Conservation (phyloP, 1,140 invertebrate genomes). For the Zaprionus davidi region DNA sequence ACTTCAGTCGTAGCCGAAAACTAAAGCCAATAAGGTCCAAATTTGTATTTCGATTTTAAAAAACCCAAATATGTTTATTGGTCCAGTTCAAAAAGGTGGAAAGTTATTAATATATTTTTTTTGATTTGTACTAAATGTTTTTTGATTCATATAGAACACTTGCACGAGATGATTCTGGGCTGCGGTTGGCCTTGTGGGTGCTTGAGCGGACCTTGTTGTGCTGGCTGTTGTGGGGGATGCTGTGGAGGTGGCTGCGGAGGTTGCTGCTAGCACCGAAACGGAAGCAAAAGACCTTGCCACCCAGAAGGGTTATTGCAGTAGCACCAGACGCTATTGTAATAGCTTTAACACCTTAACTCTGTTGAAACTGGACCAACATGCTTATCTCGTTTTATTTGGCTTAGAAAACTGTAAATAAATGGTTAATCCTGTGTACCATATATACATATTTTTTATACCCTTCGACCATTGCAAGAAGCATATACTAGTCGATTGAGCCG, state of each 20-base stretch:
- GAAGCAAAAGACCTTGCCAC: background rate
- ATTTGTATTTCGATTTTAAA: background rate
- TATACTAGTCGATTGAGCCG: too few relatives aligned
- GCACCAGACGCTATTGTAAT: background rate
- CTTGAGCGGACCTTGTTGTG: slow-evolving; percentile 28
- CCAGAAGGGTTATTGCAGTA: too few relatives aligned
- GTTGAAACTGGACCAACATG: background rate
- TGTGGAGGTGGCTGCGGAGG: slow-evolving; percentile 13
- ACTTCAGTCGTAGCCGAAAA: too few relatives aligned
- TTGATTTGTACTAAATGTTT: background rate
- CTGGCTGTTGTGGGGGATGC: slow-evolving; percentile 20
- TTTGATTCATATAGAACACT: background rate
- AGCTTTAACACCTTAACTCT: too few relatives aligned
- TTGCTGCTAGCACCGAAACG: background rate
- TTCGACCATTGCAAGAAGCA: too few relatives aligned
- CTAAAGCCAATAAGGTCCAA: background rate
- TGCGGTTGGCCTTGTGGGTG: slow-evolving; percentile 42
- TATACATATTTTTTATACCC: too few relatives aligned
- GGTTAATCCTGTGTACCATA: background rate
- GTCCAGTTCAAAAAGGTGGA: slow-evolving; percentile 11
- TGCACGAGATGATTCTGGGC: slow-evolving; percentile 28
- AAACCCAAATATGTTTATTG: too few relatives aligned
- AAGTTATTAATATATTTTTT: background rate
- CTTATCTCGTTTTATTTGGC: background rate
- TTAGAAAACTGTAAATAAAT: background rate